These are phyloP conservation scores for Drosophila ercepeae DNA, from an alignment of 1,140 invertebrate species.

Conservation along the genomic window DNA sequence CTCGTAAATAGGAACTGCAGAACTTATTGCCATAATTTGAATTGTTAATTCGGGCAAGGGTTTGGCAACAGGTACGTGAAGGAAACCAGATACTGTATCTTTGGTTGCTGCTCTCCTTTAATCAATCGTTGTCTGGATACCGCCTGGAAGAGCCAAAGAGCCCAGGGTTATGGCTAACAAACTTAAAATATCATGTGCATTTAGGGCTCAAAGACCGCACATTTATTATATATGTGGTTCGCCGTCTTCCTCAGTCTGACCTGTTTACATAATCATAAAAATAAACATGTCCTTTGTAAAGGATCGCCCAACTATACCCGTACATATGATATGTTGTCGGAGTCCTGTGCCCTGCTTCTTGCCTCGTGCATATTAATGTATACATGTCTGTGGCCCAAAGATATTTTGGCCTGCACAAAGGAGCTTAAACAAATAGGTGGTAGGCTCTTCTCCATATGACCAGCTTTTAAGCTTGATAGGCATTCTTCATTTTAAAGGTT, in stretches of 20 bases:
- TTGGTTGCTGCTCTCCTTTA: slow-evolving; percentile 17
- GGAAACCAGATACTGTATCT: background rate
- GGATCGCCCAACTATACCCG: slow-evolving; percentile 8
- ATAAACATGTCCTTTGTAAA: slow-evolving; percentile 50
- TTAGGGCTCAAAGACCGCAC: slow-evolving; percentile 51
- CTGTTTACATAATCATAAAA: slow-evolving; percentile 63
- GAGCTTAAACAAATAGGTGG: slow-evolving; percentile 16
- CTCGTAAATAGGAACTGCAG: slow-evolving; percentile 47
- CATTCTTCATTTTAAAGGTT: background rate
- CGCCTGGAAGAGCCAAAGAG: background rate
- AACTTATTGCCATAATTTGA: slow-evolving; percentile 53
- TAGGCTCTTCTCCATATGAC: background rate
- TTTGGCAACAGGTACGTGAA: background rate
- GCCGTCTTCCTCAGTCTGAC: background rate
- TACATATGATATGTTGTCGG: slow-evolving; percentile 19
- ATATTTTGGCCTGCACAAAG: background rate
- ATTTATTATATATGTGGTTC: slow-evolving; percentile 51
- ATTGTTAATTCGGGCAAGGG: slow-evolving; percentile 48
- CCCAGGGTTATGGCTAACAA: slow-evolving; percentile 4
- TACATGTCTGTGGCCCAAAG: slow-evolving; percentile 12
- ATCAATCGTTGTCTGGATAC: slow-evolving; percentile 8
- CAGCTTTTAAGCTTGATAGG: background rate
- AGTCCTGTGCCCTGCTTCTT: slow-evolving; percentile 9
- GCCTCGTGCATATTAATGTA: slow-evolving; percentile 60
- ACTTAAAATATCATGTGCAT: slow-evolving; percentile 42